Percentiles rank a stretch among this genome's conserved stretches.
These are phyloP conservation scores for Porphyrio hochstetteri DNA, from an alignment of 2,113 vertebrate genomes.

Conservation along the genomic window DNA sequence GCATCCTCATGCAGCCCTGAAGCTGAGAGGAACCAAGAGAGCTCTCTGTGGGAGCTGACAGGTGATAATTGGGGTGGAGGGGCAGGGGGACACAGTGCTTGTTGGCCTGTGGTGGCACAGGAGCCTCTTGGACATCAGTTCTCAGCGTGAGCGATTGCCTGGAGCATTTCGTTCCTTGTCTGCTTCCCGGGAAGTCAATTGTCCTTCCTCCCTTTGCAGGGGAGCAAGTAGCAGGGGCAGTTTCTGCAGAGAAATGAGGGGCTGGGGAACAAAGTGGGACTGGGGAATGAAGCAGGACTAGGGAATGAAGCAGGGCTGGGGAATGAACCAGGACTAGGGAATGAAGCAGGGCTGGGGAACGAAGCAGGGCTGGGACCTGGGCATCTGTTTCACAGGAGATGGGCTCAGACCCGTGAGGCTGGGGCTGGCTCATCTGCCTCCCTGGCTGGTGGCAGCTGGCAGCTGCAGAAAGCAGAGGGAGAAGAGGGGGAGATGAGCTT, in stretches of 20 bases:
- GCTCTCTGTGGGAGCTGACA: neutral
- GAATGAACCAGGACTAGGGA: too few species aligned
- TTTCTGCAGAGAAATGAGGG: neutral
- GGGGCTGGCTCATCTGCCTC: conserved; percentile 44
- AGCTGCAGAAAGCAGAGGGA: conserved; percentile 49
- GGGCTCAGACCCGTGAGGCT: neutral
- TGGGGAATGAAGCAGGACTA: too few species aligned
- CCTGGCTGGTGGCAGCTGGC: conserved; percentile 53
- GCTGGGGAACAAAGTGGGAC: neutral
- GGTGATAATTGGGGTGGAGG: neutral
- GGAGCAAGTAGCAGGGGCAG: neutral
- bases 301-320: neutral
- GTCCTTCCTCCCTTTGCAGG: neutral
- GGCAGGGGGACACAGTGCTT: fast-evolving
- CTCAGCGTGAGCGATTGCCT: fast-evolving
- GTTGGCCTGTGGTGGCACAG: neutral
- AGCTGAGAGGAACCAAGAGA: neutral
- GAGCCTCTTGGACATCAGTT: neutral
- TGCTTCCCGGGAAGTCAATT: neutral
- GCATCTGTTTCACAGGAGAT: conserved; percentile 8
- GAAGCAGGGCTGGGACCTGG: neutral
- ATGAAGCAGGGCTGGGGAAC: neutral
- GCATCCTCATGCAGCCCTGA: fast-evolving
- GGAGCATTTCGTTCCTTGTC: neutral
- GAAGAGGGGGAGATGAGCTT: neutral